Conservation (phyloP, 2,888 invertebrate genomes). For the Eurytoma adleriae region DNA sequence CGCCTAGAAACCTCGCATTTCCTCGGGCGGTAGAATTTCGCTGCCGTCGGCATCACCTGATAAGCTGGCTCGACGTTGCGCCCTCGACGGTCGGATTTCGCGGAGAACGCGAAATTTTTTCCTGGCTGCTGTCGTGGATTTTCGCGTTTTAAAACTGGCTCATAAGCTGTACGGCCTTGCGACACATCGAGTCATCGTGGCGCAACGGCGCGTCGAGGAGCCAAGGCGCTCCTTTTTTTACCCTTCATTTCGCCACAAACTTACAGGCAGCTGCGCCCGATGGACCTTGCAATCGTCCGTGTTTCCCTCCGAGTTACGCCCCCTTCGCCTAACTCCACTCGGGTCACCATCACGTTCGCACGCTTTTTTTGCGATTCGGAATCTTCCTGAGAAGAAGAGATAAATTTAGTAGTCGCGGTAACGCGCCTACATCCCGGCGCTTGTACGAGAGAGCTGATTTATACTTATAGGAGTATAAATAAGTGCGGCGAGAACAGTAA, state of each 20-base stretch:
- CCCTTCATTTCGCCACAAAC: constrained; percentile 23
- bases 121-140: neutral
- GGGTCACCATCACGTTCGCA: neutral
- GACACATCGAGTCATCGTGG: constrained; percentile 1
- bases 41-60: too few relatives aligned
- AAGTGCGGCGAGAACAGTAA: too few relatives aligned
- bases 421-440: neutral
- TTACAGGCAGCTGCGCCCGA: neutral
- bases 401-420: too few relatives aligned
- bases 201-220: constrained; percentile 3
- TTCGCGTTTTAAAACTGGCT: neutral
- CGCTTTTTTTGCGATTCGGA: neutral
- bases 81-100: too few relatives aligned
- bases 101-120: neutral
- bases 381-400: too few relatives aligned
- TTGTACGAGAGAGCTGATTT: neutral
- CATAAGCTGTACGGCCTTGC: constrained; percentile 16
- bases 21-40: neutral
- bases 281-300: neutral
- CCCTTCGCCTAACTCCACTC: neutral
- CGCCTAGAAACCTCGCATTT: neutral
- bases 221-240: constrained; percentile 11
- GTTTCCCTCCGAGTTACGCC: neutral
- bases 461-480: too few relatives aligned
- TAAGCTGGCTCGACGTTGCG: too few relatives aligned